Percentiles rank a stretch among this genome's conserved stretches.
phyloP scores from a whole-genome alignment of 2,113 vertebrate genomes.

The Brachirus orientalis region DNA sequence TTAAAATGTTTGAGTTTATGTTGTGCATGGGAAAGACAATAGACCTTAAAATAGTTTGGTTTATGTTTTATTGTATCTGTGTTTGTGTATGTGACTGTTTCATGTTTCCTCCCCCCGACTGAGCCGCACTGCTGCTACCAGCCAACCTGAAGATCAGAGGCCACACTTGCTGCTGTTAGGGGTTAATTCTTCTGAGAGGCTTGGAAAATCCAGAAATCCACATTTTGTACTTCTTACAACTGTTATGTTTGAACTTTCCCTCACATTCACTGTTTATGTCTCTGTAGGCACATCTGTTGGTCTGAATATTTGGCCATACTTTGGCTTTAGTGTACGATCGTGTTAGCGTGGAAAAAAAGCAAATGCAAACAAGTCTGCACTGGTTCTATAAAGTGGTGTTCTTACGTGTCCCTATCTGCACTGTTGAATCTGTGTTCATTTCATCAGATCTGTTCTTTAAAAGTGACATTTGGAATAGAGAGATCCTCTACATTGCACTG shows the following conservation, averaged over 20 bases:
- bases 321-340: slow-evolving; percentile 1
- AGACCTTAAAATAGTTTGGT: slow-evolving; percentile 13
- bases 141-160: too few relatives aligned
- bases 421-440: slow-evolving; percentile 41
- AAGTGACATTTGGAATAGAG: slow-evolving; percentile 72
- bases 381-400: not conserved
- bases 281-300: too few relatives aligned
- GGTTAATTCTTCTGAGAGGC: slow-evolving; percentile 54
- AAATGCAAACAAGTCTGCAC: too few relatives aligned
- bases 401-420: slow-evolving; percentile 7
- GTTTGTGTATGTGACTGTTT: too few relatives aligned
- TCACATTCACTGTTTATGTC: too few relatives aligned
- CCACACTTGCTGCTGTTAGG: slow-evolving; percentile 27
- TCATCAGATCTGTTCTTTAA: slow-evolving; percentile 59
- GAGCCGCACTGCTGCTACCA: too few relatives aligned
- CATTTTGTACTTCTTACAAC: slow-evolving; percentile 51
- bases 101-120: too few relatives aligned
- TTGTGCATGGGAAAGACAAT: slow-evolving; percentile 4
- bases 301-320: slow-evolving; percentile 35
- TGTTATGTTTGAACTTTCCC: slow-evolving; percentile 62
- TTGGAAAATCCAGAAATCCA: slow-evolving; percentile 58
- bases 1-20: too few relatives aligned
- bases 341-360: not conserved
- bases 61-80: slow-evolving; percentile 8
- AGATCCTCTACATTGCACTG: slow-evolving; percentile 57